Conservation (phyloP, 2,797 vertebrate genomes). For the Danionella dracula region DNA sequence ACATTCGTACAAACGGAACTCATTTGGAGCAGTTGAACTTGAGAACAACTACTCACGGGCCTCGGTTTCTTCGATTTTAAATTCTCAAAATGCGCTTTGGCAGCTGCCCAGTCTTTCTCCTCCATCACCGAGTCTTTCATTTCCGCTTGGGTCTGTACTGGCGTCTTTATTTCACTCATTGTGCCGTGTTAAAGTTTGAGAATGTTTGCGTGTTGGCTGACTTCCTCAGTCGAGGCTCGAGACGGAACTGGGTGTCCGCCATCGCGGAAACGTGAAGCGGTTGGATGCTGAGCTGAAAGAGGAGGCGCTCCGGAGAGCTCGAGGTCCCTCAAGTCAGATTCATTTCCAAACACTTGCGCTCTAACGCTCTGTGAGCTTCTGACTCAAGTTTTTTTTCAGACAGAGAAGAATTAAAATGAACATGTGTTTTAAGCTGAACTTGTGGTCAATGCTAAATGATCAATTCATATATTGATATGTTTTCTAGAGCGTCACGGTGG, state of each 20-base stretch:
- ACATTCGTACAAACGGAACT: too few species aligned
- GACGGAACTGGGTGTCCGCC: background rate
- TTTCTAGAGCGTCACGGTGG: too few species aligned
- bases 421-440: too few species aligned
- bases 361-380: too few species aligned
- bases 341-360: too few species aligned
- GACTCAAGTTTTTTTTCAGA: too few species aligned
- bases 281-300: background rate
- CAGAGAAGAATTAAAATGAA: too few species aligned
- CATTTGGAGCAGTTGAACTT: too few species aligned
- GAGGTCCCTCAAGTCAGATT: too few species aligned
- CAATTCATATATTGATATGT: too few species aligned
- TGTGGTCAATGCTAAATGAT: too few species aligned
- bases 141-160: background rate
- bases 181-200: background rate
- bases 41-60: slow-evolving; percentile 62
- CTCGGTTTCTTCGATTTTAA: slow-evolving; percentile 65
- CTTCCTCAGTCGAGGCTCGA: background rate
- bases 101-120: slow-evolving; percentile 65
- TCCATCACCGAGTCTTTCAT: slow-evolving; percentile 14
- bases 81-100: slow-evolving; percentile 65
- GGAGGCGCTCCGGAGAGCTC: slow-evolving; percentile 30
- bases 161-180: slow-evolving; percentile 48
- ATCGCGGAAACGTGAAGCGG: slow-evolving; percentile 1
- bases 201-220: background rate